Conservation (phyloP, 2,888 invertebrate species). For the Ochropleura leucogaster region DNA sequence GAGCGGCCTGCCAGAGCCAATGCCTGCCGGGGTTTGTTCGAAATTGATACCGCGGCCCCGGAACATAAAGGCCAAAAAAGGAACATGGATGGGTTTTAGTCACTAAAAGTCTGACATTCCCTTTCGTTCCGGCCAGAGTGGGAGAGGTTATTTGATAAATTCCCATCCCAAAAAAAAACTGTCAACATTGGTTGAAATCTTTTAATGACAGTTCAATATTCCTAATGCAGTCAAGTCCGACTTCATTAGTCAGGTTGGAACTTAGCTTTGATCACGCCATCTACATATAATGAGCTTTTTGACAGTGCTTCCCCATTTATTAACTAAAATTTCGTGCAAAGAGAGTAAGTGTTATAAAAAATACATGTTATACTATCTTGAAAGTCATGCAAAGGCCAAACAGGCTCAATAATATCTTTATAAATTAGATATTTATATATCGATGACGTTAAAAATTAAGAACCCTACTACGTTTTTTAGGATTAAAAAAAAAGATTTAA, state of each 20-base stretch:
- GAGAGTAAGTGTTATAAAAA: background rate
- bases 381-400: background rate
- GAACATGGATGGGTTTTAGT: no score
- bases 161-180: no score
- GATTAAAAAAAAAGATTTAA: constrained; percentile 6
- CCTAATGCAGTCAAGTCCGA: no score
- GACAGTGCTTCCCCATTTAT: background rate
- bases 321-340: background rate
- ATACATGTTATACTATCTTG: background rate
- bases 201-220: no score
- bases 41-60: no score
- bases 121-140: no score
- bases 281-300: background rate
- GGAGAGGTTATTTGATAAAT: no score
- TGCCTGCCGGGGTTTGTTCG: no score
- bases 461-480: background rate
- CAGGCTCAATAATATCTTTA: background rate
- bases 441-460: background rate
- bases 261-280: constrained; percentile 1
- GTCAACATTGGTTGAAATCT: no score
- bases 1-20: no score
- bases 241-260: background rate
- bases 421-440: background rate
- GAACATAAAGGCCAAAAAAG: no score
- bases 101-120: no score